Percentiles rank a stretch among this genome's conserved stretches.
These are phyloP conservation scores for Nothocercus julius DNA, from an alignment of 2,113 vertebrate genomes.

Conservation along the genomic window DNA sequence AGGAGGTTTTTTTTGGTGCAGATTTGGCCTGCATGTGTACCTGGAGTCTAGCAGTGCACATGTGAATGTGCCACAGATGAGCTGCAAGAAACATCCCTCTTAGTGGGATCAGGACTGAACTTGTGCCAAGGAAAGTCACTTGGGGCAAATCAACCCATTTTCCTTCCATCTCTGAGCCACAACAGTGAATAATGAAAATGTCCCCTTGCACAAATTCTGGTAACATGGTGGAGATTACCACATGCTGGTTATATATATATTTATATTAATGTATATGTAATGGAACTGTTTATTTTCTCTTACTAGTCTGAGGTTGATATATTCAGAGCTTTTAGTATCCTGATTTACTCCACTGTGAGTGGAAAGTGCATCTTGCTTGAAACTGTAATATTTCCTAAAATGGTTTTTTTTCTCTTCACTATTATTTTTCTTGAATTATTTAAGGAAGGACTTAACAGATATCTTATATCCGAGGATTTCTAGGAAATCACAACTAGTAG, in stretches of 20 bases:
- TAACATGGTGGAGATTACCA: neutral
- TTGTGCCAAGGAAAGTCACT: neutral
- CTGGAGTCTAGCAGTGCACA: neutral
- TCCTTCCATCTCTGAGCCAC: neutral
- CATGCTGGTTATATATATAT: neutral
- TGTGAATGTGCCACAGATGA: neutral
- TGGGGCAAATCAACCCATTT: neutral
- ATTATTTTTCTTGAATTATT: neutral
- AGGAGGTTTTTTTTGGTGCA: neutral
- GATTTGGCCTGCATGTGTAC: neutral
- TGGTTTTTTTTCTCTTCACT: neutral
- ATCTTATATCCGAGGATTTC: neutral
- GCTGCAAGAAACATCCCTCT: neutral
- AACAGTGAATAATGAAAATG: accelerated
- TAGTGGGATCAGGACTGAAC: neutral
- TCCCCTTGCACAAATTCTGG: neutral
- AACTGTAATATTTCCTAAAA: neutral
- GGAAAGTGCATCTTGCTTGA: neutral
- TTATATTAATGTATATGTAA: neutral
- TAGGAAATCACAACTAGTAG: neutral
- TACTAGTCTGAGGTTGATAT: neutral
- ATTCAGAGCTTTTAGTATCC: neutral
- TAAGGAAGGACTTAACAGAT: neutral
- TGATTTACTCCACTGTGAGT: neutral
- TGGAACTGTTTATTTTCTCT: accelerated